Percentiles rank a stretch among this genome's conserved stretches.
Evolutionary conservation across 2,797 vertebrate genomes (phyloP).

Genomic region (Acanthurus lineatus): DNA sequence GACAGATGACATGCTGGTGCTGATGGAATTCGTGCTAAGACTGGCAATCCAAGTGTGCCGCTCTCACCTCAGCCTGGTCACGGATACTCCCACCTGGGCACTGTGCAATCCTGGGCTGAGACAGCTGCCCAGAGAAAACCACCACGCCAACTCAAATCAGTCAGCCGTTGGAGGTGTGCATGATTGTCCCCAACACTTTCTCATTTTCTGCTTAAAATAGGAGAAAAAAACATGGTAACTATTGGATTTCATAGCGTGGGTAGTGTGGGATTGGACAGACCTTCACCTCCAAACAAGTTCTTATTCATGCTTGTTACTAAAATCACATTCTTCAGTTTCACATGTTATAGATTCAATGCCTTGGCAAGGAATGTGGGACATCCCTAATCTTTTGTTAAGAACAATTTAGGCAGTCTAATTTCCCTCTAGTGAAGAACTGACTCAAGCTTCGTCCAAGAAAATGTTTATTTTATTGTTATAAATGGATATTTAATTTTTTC

Average conservation of each 20-base stretch:
- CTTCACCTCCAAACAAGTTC: constrained; percentile 48
- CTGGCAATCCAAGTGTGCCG: constrained; percentile 54
- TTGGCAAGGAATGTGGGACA: constrained; percentile 43
- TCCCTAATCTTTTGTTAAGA: constrained; percentile 59
- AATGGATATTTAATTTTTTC: constrained; percentile 66
- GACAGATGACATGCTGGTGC: constrained; percentile 68
- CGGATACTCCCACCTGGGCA: constrained; percentile 60
- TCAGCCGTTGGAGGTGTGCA: constrained; percentile 28
- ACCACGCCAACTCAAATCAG: constrained; percentile 27
- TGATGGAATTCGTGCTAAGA: constrained; percentile 72
- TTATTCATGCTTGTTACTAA: constrained; percentile 49
- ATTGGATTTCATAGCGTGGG: constrained; percentile 52
- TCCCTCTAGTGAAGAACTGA: constrained; percentile 57
- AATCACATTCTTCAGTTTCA: constrained; percentile 56
- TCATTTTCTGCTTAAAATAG: constrained; percentile 38
- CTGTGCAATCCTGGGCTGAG: constrained; percentile 36
- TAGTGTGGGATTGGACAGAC: constrained; percentile 26
- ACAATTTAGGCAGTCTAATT: constrained; percentile 66
- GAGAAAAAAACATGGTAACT: constrained; percentile 23
- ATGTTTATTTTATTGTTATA: constrained; percentile 65
- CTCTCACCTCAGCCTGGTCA: constrained; percentile 31
- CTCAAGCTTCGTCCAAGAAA: constrained; percentile 61
- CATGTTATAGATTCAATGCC: constrained; percentile 45
- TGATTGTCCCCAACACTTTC: constrained; percentile 43
- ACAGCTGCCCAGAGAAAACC: constrained; percentile 51